These are phyloP conservation scores for Nothocercus nigrocapillus DNA, from an alignment of 2,113 vertebrate species.

Conservation along the genomic window DNA sequence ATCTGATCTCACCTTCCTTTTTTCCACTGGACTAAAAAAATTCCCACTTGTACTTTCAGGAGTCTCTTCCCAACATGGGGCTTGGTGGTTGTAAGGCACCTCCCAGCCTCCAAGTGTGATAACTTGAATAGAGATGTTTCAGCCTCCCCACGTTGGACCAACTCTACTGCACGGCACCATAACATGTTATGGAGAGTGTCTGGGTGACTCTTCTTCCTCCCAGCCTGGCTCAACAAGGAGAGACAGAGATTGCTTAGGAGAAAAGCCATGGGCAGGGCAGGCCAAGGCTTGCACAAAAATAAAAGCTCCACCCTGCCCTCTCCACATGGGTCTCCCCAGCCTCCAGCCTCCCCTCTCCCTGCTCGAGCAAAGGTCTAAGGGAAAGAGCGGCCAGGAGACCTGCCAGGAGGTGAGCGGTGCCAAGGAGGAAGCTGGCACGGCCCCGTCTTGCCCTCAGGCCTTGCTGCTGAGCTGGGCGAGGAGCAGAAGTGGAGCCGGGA, in stretches of 20 bases:
- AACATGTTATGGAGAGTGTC: neutral
- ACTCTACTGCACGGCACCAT: neutral
- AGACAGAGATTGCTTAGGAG: neutral
- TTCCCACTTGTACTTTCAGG: neutral
- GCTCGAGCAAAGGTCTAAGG: neutral
- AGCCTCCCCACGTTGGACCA: neutral
- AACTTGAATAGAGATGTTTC: neutral
- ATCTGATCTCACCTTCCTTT: neutral
- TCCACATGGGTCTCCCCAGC: neutral
- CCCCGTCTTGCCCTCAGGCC: neutral
- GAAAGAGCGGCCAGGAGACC: neutral
- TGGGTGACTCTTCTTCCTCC: neutral
- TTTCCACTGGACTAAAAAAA: neutral
- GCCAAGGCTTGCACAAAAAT: neutral
- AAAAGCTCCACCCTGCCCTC: neutral
- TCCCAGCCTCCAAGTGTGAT: neutral
- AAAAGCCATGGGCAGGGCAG: neutral
- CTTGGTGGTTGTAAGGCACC: neutral
- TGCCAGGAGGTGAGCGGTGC: fast-evolving
- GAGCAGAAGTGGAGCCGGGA: neutral
- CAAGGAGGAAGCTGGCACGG: neutral
- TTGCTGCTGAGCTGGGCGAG: neutral
- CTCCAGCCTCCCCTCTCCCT: neutral
- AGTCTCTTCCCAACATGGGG: neutral
- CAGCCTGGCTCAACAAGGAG: neutral